These are phyloP conservation scores for Acutogordius australiensis DNA, from an alignment of 2,888 invertebrate species.

Conservation along the genomic window DNA sequence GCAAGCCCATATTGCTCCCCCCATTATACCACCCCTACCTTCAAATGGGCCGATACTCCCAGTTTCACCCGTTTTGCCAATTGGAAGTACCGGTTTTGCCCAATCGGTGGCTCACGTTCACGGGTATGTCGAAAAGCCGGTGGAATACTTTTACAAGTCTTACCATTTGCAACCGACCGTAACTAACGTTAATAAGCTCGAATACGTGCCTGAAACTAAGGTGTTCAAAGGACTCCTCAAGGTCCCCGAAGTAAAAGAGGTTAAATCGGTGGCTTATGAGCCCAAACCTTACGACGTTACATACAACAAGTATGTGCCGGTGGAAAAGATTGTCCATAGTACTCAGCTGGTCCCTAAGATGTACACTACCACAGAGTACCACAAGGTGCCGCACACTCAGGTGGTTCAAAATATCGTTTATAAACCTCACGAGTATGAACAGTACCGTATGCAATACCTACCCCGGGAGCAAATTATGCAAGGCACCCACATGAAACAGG, in stretches of 20 bases:
- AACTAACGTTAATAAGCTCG: background rate
- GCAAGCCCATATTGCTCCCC: too few species aligned
- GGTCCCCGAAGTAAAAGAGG: background rate
- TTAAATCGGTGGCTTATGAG: background rate
- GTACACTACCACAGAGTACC: background rate
- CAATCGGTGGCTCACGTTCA: background rate
- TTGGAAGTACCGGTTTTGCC: background rate
- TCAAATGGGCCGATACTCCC: background rate
- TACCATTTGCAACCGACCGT: background rate
- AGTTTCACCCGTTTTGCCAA: background rate
- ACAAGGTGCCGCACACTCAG: background rate
- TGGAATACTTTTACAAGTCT: background rate
- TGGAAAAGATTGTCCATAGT: background rate
- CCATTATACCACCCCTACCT: too few species aligned
- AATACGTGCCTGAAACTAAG: background rate
- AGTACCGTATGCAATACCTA: background rate
- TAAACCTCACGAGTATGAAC: background rate
- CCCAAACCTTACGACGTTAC: background rate
- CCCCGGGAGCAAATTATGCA: background rate
- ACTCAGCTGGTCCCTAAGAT: background rate
- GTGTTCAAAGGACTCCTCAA: background rate
- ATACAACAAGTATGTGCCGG: background rate
- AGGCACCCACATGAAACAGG: background rate
- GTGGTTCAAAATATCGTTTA: background rate
- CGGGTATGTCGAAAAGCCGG: slow-evolving; percentile 3